These are phyloP conservation scores for Carapus acus DNA, from an alignment of 2,797 vertebrate genomes.

Conservation along the genomic window DNA sequence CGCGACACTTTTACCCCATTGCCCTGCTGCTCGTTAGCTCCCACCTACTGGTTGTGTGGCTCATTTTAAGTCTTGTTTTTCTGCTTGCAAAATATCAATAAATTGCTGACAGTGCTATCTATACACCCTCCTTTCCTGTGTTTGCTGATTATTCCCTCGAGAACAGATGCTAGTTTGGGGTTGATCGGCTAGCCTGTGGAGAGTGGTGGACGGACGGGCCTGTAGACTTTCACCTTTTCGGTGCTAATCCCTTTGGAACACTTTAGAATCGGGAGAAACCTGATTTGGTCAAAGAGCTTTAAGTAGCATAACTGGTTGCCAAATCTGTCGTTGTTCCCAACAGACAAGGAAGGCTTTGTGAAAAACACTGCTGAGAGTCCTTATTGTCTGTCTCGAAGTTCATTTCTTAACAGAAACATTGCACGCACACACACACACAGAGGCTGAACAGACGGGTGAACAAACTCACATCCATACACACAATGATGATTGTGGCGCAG, in stretches of 20 bases:
- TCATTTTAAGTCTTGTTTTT: slow-evolving; percentile 99
- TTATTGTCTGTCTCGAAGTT: background rate
- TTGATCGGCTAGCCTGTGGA: background rate
- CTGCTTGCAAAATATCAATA: slow-evolving; percentile 99
- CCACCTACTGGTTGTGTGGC: slow-evolving; percentile 99
- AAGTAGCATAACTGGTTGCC: slow-evolving; percentile 6
- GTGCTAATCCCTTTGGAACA: slow-evolving; percentile 4
- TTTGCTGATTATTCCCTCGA: slow-evolving; percentile 31
- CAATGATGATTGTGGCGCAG: background rate
- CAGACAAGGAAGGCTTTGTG: slow-evolving; percentile 1
- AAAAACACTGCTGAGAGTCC: slow-evolving; percentile 3
- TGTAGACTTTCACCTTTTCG: background rate
- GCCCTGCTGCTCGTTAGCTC: slow-evolving; percentile 99
- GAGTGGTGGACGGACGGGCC: background rate
- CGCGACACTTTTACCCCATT: slow-evolving; percentile 99
- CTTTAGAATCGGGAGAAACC: background rate
- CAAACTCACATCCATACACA: background rate
- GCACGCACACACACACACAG: too few species aligned
- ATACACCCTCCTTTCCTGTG: slow-evolving; percentile 45
- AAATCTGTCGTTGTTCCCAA: background rate
- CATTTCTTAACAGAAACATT: background rate
- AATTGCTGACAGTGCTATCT: slow-evolving; percentile 75
- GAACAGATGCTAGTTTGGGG: background rate
- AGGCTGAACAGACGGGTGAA: too few species aligned
- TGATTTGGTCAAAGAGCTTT: slow-evolving; percentile 5